phyloP scores from a whole-genome alignment of 2,797 vertebrate genomes.

The Sebastolobus altivelis region DNA sequence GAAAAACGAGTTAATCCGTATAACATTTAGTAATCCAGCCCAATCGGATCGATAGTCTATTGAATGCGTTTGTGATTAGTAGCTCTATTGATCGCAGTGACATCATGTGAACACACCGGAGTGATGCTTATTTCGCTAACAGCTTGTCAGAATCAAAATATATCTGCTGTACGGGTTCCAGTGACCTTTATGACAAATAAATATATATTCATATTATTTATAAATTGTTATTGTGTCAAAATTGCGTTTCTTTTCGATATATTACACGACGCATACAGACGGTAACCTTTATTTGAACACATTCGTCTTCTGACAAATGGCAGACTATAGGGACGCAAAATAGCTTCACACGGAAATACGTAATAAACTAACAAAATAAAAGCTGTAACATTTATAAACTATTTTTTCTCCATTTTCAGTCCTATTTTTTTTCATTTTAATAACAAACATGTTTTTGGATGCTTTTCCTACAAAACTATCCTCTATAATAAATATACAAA shows the following conservation, averaged over 20 bases:
- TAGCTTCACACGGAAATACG: slow-evolving; percentile 2
- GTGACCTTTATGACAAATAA: slow-evolving; percentile 38
- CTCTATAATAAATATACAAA: not conserved
- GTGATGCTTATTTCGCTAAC: slow-evolving; percentile 61
- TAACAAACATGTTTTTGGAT: not conserved
- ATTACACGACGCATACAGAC: not conserved
- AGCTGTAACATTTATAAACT: not conserved
- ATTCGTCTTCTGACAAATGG: slow-evolving; percentile 13
- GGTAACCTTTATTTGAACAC: slow-evolving; percentile 8
- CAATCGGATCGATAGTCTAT: slow-evolving; percentile 74
- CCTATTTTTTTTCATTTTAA: not conserved
- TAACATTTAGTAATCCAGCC: slow-evolving; percentile 72
- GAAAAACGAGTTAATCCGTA: slow-evolving; percentile 56
- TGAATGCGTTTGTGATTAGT: slow-evolving; percentile 80
- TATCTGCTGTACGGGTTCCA: slow-evolving; percentile 39
- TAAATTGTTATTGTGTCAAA: not conserved
- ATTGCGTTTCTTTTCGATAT: slow-evolving; percentile 19
- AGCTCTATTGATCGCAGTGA: slow-evolving; percentile 73
- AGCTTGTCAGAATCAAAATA: slow-evolving; percentile 61
- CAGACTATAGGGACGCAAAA: not conserved
- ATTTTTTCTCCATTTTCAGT: not conserved
- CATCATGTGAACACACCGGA: slow-evolving; percentile 74
- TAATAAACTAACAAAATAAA: slow-evolving; percentile 21
- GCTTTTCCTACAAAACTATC: not conserved
- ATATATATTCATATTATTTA: not conserved